Evolutionary conservation across 2,797 vertebrate genomes (phyloP).

Genomic region (Sebastes ruberrimus): DNA sequence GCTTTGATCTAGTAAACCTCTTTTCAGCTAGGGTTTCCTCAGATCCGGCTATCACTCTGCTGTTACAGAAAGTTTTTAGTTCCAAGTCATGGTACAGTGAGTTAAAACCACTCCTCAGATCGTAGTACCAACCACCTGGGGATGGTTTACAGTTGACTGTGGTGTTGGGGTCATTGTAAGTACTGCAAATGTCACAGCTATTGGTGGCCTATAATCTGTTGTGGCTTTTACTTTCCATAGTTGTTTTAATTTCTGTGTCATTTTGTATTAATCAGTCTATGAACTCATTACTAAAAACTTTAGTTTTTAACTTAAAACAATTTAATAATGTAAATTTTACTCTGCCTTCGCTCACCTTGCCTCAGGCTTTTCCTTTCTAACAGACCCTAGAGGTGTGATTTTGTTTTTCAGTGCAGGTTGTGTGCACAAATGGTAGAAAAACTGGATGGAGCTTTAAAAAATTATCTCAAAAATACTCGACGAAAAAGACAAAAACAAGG

Average conservation of each 20-base stretch:
- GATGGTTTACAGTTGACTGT: background rate
- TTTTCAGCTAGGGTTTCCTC: conserved; percentile 8
- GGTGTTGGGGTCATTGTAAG: background rate
- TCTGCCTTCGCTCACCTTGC: background rate
- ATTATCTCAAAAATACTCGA: background rate
- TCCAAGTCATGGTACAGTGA: background rate
- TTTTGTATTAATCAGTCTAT: background rate
- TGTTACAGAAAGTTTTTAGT: background rate
- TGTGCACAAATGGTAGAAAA: background rate
- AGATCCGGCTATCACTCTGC: conserved; percentile 5
- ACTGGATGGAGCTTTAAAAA: background rate
- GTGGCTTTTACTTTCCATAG: background rate
- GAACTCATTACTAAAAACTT: background rate
- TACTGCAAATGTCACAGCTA: background rate
- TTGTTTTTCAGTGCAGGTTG: background rate
- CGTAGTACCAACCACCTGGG: background rate
- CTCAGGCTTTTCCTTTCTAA: background rate
- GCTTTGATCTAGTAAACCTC: conserved; percentile 45
- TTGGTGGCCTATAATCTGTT: background rate
- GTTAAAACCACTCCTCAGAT: conserved; percentile 9
- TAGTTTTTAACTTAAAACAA: background rate
- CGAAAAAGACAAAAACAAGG: background rate
- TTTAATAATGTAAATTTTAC: background rate
- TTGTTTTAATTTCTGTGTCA: background rate
- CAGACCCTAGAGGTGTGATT: background rate